Evolutionary conservation across 2,797 vertebrate species (phyloP).

Genomic region (Xyrichtys novacula): DNA sequence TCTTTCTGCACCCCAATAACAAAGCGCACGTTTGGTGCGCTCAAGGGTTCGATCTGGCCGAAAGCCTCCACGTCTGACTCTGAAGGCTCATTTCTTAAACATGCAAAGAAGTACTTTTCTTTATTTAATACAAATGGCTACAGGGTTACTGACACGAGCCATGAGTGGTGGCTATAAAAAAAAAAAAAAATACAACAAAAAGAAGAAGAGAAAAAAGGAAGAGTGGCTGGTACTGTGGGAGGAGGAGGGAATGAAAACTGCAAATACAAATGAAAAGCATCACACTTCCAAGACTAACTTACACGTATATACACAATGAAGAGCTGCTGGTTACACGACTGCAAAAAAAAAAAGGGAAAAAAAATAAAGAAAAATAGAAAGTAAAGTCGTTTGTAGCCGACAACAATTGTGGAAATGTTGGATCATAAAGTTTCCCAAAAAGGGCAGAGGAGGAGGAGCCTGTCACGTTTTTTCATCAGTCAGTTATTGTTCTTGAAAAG

Average conservation of each 20-base stretch:
- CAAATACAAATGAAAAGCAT: conserved; percentile 43
- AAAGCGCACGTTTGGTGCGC: conserved; percentile 41
- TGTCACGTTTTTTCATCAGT: conserved; percentile 54
- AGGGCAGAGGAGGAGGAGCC: conserved; percentile 66
- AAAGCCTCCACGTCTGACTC: conserved; percentile 9
- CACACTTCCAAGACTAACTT: conserved; percentile 42
- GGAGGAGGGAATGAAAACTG: conserved; percentile 69
- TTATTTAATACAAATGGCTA: conserved; percentile 44
- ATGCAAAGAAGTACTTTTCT: conserved; percentile 53
- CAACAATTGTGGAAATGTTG: conserved; percentile 76
- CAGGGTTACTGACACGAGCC: conserved; percentile 29
- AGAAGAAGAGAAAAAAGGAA: conserved; percentile 46
- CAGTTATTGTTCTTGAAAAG: conserved; percentile 69
- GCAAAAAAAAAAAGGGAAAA: conserved; percentile 13
- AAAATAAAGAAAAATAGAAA: background rate
- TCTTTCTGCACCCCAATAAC: conserved; percentile 32
- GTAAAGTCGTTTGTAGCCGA: conserved; percentile 52
- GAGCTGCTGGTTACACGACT: conserved; percentile 33
- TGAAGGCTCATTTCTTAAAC: conserved; percentile 39
- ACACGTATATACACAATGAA: conserved; percentile 26
- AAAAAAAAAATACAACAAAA: background rate
- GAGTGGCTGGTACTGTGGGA: conserved; percentile 78
- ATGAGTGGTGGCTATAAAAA: conserved; percentile 33
- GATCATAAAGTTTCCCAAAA: conserved; percentile 32
- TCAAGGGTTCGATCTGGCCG: conserved; percentile 11